Evolutionary conservation across 2,113 vertebrate species (phyloP), one percentile per base, ranked within the genome.

Genomic region (Nettapus auritus): DNA sequence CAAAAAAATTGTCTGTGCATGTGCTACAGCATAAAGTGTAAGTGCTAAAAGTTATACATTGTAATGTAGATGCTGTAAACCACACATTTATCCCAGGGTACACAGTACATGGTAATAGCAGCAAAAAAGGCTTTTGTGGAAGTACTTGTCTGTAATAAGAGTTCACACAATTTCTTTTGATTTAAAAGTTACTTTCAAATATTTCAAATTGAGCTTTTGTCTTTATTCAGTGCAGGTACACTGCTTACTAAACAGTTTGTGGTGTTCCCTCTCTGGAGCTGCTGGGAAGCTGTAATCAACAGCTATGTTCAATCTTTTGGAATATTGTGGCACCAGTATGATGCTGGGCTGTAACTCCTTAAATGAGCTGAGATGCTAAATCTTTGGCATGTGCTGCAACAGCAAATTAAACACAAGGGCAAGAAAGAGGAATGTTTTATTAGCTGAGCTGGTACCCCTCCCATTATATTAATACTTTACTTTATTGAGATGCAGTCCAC

Each of bases 41-140:
- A 90, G 34, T 88, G 71, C 55, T 93, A 46, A 25, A 92, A 91
- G 78, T 88, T 80, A 69, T 88, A 86, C 31, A 46, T 82, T 94
- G 48, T 86, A 82, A 95, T 87, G 84, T 40, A 90, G 86, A 62
- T 89, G 48, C 62, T 97, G 74, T 75, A 96, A 92, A 95, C 81
- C 89, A 85, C 53, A 89, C 62, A 64, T 88, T 91, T 89, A 73
- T 88, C 50, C 80, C 59, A 55, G 59, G 81, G 22, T 25, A 50
- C 48, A 91, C 82, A 31, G 28, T 80, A 70, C n/a, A 40, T 7
- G 0, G 0, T 82, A 77, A 85, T 55, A 85, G 74, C 69, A 87
- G 56, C 84, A 85, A 68, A 76, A 88, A 90, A 89, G 44, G 55
- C 74, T 82, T 94, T 89, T 66, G 50, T 89, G 59, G 67, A 88